Percentiles rank a stretch among this genome's conserved stretches.
Conservation (phyloP, 2,113 vertebrate species). For the Psephotus haematonotus region DNA sequence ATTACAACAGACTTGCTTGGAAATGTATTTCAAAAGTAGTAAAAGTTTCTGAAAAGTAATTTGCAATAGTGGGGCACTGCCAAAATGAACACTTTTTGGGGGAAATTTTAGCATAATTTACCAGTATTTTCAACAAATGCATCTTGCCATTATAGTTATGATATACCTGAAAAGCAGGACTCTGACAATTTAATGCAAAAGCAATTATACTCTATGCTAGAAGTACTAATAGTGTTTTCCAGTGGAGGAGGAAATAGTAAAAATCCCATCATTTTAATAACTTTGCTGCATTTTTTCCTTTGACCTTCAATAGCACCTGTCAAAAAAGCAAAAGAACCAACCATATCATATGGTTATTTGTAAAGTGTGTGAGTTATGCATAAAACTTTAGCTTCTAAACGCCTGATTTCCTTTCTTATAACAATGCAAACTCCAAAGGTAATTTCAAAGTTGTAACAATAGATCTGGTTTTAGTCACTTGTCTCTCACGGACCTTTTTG, state of each 20-base stretch:
- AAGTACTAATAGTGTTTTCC: not conserved
- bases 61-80: not conserved
- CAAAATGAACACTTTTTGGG: not conserved
- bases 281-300: not conserved
- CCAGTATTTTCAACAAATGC: constrained; percentile 9
- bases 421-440: not conserved
- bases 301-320: not conserved
- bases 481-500: not conserved
- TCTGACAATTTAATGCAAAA: constrained; percentile 50
- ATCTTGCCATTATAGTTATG: not conserved
- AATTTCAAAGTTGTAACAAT: not conserved
- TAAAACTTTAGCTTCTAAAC: not conserved
- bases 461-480: not conserved
- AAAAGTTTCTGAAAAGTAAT: not conserved
- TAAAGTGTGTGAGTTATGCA: not conserved
- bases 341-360: not conserved
- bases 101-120: not conserved
- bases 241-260: not conserved
- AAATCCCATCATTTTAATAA: not conserved
- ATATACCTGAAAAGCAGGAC: not conserved
- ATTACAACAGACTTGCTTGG: not conserved
- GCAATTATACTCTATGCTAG: not conserved
- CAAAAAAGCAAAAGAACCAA: not conserved
- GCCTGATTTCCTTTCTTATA: not conserved
- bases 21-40: not conserved